Evolutionary conservation across 2,113 vertebrate genomes (phyloP), one percentile per base, ranked within the genome.

Genomic region (Columba livia): DNA sequence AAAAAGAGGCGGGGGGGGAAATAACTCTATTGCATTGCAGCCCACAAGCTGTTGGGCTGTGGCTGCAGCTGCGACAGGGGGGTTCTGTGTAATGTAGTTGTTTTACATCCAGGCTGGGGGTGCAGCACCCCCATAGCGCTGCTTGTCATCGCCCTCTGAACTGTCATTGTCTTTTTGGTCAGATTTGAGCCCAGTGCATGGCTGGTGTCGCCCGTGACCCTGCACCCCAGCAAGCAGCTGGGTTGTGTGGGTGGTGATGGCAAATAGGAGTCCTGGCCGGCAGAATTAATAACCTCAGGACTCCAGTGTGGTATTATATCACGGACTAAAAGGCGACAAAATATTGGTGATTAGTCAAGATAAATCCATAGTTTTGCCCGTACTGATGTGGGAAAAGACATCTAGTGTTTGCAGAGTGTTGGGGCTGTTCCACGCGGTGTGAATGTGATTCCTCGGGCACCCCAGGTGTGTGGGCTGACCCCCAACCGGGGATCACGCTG

Each of bases 161-260:
- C 9, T 14, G 12, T 13, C 10, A 0, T 5, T 2, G 17, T 6
- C 21, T n/a, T 12, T 29, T 25, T 5, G 25, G 54, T 13, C 0
- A 0, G 9, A 3, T 47, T 32, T 28, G 15, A 42, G 29, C 28
- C 10, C 26, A 14, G 26, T 7, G 51, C 25, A 14, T 25, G 51
- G 51, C 28, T 31, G 53, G 28, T 8, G 12, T 54, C 28, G 6
- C 53, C 53, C 16, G 15, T 54, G 53, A 54, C 53, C 53, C 53
- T 17, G 15, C 29, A 10, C 17, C 17, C 53, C 54, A 29, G 26
- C 26, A 9, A 54, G 14, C 26, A 9, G 26, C 29, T 18, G 54
- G 29, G 12, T 11, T 11, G 10, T 3, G 21, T 31, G 54, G 29
- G 16, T 56, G 29, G 10, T 11, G 29, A 56, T 10, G 29, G 54